Conservation (phyloP, 1,140 invertebrate species). For the Euwallacea fornicatus region DNA sequence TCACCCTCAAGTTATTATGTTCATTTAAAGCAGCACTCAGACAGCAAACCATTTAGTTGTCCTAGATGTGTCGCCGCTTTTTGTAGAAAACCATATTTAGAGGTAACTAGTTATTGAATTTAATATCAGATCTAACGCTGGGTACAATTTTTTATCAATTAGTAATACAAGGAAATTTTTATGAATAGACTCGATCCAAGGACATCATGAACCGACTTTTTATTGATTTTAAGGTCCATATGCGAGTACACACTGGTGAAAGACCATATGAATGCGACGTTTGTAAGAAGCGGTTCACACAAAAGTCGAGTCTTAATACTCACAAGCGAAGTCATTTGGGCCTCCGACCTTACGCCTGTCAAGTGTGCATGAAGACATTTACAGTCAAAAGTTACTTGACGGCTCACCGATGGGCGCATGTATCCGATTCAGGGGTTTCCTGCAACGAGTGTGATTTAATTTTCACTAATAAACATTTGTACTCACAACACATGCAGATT, state of each 20-base stretch:
- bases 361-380: conserved; percentile 73
- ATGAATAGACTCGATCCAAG: not conserved
- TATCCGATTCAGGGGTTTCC: conserved; percentile 70
- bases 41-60: conserved; percentile 77
- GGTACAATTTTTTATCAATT: not conserved
- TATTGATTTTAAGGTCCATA: conserved; percentile 60
- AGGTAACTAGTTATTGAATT: conserved; percentile 51
- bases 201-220: not conserved
- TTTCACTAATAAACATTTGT: conserved; percentile 67
- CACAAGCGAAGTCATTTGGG: conserved; percentile 83
- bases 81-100: conserved; percentile 66
- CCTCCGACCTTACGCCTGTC: conserved; percentile 76
- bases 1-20: conserved; percentile 77
- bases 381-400: conserved; percentile 77
- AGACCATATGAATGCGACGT: conserved; percentile 76
- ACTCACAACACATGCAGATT: conserved; percentile 72
- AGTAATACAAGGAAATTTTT: not conserved
- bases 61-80: conserved; percentile 68
- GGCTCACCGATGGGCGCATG: conserved; percentile 75
- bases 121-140: not conserved
- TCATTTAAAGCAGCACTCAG: conserved; percentile 78
- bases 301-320: conserved; percentile 79
- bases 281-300: conserved; percentile 74
- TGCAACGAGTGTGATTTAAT: conserved; percentile 72
- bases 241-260: conserved; percentile 77